These are phyloP conservation scores for Xiphophorus couchianus DNA, from an alignment of 2,113 vertebrate species.

Conservation along the genomic window DNA sequence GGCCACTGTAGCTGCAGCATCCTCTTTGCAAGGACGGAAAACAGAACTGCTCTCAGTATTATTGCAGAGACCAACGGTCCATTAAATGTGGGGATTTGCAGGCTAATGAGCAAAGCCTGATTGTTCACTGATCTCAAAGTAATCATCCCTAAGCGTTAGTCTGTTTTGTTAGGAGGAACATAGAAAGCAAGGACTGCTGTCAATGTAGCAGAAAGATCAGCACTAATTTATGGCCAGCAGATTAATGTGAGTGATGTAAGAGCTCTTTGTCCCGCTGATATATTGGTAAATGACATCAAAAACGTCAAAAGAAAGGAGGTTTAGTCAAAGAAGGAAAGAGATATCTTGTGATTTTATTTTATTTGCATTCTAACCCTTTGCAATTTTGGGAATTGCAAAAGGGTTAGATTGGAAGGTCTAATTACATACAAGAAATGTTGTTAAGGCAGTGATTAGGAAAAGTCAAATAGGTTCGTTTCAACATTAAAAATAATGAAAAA, in stretches of 20 bases:
- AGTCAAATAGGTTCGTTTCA: not conserved
- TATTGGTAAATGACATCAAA: conserved; percentile 8
- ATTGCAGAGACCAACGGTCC: conserved; percentile 28
- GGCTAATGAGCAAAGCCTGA: conserved; percentile 25
- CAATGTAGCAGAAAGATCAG: not conserved
- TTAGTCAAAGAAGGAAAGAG: not conserved
- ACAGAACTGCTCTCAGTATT: conserved; percentile 1
- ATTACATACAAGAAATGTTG: no score
- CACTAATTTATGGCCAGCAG: not conserved
- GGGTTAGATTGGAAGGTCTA: no score
- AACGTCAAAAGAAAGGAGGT: conserved; percentile 14
- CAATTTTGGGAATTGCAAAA: not conserved
- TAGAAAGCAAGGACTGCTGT: conserved; percentile 1
- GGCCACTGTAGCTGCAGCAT: conserved; percentile 39
- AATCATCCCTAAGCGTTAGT: conserved; percentile 2
- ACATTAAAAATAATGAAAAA: not conserved
- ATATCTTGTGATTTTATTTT: no score
- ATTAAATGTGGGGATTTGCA: conserved; percentile 25
- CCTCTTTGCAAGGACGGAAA: conserved; percentile 10
- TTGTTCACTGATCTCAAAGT: not conserved
- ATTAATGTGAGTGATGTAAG: conserved; percentile 17
- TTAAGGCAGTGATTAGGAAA: not conserved
- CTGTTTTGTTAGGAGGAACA: conserved; percentile 12
- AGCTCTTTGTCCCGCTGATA: conserved; percentile 33
- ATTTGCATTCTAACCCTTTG: no score